Conservation (phyloP, 2,797 vertebrate genomes). For the Pseudomugil tenellus region DNA sequence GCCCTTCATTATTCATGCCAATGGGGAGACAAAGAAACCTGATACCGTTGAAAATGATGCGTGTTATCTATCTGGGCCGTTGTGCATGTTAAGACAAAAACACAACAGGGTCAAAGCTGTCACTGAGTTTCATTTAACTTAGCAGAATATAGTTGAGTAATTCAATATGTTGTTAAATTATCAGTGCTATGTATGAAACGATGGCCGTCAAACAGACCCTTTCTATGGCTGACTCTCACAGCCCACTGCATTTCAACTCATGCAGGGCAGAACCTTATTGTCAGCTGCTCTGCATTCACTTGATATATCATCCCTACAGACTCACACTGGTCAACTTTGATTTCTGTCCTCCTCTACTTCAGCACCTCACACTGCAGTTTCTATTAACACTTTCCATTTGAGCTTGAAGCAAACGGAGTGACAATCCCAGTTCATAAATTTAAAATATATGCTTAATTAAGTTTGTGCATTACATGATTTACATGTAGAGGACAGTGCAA, state of each 20-base stretch:
- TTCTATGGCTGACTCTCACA: slow-evolving; percentile 36
- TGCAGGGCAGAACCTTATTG: slow-evolving; percentile 36
- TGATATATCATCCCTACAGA: slow-evolving; percentile 58
- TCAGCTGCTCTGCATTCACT: slow-evolving; percentile 59
- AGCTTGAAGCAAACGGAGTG: slow-evolving; percentile 18
- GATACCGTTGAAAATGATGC: slow-evolving; percentile 55
- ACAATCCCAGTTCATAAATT: slow-evolving; percentile 27
- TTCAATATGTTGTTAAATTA: slow-evolving; percentile 40
- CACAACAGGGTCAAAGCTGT: slow-evolving; percentile 28
- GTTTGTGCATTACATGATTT: slow-evolving; percentile 21
- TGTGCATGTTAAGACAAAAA: slow-evolving; percentile 11
- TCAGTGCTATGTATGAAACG: slow-evolving; percentile 44
- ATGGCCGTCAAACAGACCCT: slow-evolving; percentile 8
- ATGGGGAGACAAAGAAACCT: slow-evolving; percentile 60
- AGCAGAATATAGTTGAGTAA: slow-evolving; percentile 21
- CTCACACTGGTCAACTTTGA: slow-evolving; percentile 59
- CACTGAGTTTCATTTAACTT: neutral
- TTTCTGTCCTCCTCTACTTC: slow-evolving; percentile 48
- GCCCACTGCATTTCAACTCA: slow-evolving; percentile 60
- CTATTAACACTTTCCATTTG: slow-evolving; percentile 3
- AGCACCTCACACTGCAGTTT: slow-evolving; percentile 38
- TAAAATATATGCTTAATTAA: slow-evolving; percentile 25
- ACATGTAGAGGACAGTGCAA: slow-evolving; percentile 3
- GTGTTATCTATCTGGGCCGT: slow-evolving; percentile 50
- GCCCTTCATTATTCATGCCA: slow-evolving; percentile 76